Base-by-base conservation (phyloP, 2,797 vertebrate genomes). In the Chloroceryle inda region DNA sequence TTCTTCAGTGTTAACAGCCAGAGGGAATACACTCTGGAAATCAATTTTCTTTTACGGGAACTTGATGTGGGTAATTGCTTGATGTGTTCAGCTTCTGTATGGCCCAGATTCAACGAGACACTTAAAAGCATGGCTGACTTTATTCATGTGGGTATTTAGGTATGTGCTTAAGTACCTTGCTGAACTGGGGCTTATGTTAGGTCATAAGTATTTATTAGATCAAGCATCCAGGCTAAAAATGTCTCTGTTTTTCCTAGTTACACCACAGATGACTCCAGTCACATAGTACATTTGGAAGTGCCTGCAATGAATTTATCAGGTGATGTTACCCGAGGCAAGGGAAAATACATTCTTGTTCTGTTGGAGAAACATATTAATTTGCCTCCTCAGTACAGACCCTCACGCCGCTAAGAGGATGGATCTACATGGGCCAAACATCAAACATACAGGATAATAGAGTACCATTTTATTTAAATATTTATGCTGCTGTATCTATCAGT, bases 51-150 rank as follows among this genome's bases (percentile, higher is more conserved):
- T 91, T 92, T 89, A 92, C 11, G 7, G 73, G 82, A 94, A 94
- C 58, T 94, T 71, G 33, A 42, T 88, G 73, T 91, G 91, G 91
- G 87, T 85, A 89, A 82, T 78, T 91, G 31, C 85, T 91, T 91
- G 85, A 94, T 94, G 73, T 63, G 44, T 84, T 95, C 82, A 88
- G 91, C 95, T 96, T 93, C 92, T 96, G 95, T 96, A 81, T 96
- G 94, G 89, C 95, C 66, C 66, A 56, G 69, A 67, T 97, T 96
- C 96, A 96, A 89, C 31, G 49, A 87, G 88, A 89, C 74, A 87
- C 63, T 97, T 92, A 95, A 76, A 89, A 94, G 71, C 8, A 29
- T 61, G 84, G 88, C 91, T 96, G 83, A 73, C 73, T 95, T 90
- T 92, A 94, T 88, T 94, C 92, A 76, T 81, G 52, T 73, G 96